Conservation (phyloP, 2,797 vertebrate genomes). For the Myripristis jacobus region DNA sequence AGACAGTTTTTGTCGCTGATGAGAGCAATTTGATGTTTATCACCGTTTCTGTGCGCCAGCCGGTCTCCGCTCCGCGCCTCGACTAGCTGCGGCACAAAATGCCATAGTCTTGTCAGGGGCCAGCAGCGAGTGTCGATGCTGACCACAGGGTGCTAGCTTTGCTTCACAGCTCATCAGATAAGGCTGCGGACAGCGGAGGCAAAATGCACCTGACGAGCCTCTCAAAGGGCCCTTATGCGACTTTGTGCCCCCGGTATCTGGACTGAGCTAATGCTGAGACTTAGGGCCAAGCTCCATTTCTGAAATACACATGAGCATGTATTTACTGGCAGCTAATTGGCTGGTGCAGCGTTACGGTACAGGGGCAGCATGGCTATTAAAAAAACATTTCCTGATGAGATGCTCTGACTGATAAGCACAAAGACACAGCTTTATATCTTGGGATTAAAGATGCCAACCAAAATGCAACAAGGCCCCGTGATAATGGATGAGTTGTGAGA, state of each 20-base stretch:
- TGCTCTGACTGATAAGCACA: slow-evolving; percentile 75
- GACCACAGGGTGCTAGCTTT: slow-evolving; percentile 46
- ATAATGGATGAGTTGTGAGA: slow-evolving; percentile 28
- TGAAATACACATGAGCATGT: slow-evolving; percentile 69
- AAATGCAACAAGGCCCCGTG: slow-evolving; percentile 25
- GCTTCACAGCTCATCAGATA: slow-evolving; percentile 72
- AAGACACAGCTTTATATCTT: slow-evolving; percentile 68
- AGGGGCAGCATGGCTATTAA: slow-evolving; percentile 73
- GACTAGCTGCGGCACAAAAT: slow-evolving; percentile 45
- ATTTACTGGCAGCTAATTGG: slow-evolving; percentile 79
- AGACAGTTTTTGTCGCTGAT: slow-evolving; percentile 69
- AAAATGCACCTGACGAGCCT: slow-evolving; percentile 69
- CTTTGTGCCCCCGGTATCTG: slow-evolving; percentile 41
- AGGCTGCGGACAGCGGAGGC: slow-evolving; percentile 50
- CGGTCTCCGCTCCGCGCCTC: slow-evolving; percentile 44
- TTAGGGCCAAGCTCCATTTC: slow-evolving; percentile 70
- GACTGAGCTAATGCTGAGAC: slow-evolving; percentile 49
- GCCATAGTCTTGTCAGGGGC: slow-evolving; percentile 45
- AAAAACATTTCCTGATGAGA: slow-evolving; percentile 80
- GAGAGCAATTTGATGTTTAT: slow-evolving; percentile 78
- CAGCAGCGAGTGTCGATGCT: slow-evolving; percentile 60
- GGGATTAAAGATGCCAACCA: slow-evolving; percentile 33
- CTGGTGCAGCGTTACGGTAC: slow-evolving; percentile 69
- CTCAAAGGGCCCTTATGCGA: slow-evolving; percentile 74
- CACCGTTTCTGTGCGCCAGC: slow-evolving; percentile 66